Conservation (phyloP, 2,113 vertebrate genomes). For the Pica pica region DNA sequence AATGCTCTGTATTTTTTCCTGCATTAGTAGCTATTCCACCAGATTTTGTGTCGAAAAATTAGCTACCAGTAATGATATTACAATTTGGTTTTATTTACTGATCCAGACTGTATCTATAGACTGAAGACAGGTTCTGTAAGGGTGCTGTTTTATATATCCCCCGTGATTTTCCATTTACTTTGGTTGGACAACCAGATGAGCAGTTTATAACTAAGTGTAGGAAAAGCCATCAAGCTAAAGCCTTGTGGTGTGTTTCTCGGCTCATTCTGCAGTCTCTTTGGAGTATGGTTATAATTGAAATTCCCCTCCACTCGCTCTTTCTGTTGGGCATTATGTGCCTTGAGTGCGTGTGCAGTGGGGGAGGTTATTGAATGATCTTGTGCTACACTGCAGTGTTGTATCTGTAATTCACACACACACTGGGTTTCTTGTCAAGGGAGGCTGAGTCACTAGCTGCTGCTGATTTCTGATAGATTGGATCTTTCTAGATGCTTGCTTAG, state of each 20-base stretch:
- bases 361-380: background rate
- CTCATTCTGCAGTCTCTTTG: background rate
- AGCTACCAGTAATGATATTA: background rate
- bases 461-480: background rate
- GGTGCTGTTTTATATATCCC: background rate
- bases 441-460: slow-evolving; percentile 47
- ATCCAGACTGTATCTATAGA: background rate
- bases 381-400: slow-evolving; percentile 26
- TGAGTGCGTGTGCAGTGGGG: background rate
- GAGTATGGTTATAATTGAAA: background rate
- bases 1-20: background rate
- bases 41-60: background rate
- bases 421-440: slow-evolving; percentile 6
- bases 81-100: background rate
- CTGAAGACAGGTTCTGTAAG: background rate
- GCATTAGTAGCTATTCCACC: background rate
- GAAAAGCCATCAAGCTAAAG: background rate
- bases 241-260: background rate
- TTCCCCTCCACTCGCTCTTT: background rate
- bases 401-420: slow-evolving; percentile 20
- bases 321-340: background rate
- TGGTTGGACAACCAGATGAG: background rate
- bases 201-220: background rate
- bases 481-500: background rate
- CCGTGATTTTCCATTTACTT: background rate